phyloP scores from a whole-genome alignment of 2,797 vertebrate species.

The Darevskia nairensis region DNA sequence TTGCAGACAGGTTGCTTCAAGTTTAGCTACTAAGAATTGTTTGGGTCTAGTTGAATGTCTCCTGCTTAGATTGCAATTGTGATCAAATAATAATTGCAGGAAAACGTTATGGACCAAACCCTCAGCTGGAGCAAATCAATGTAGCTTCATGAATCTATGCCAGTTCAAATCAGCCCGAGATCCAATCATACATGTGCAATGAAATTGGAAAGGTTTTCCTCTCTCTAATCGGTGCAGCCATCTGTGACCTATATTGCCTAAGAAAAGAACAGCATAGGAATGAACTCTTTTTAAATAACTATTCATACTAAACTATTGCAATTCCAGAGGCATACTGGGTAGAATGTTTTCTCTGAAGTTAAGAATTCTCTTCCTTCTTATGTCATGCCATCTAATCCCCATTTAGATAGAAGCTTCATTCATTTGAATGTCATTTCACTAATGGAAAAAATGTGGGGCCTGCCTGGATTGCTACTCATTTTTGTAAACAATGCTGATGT shows the following conservation, averaged over 20 bases:
- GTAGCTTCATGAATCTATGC: not conserved
- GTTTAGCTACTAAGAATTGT: slow-evolving; percentile 13
- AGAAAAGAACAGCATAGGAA: slow-evolving; percentile 11
- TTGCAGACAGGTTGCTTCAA: slow-evolving; percentile 7
- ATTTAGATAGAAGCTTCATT: not conserved
- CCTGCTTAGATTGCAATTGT: slow-evolving; percentile 23
- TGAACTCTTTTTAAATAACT: not conserved
- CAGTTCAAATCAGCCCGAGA: not conserved
- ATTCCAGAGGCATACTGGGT: not conserved
- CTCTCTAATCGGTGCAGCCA: not conserved
- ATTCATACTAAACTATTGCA: not conserved
- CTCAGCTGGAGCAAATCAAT: slow-evolving; percentile 21
- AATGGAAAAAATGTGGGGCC: not conserved
- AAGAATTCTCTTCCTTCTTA: not conserved
- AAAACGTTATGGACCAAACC: not conserved
- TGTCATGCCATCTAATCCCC: not conserved
- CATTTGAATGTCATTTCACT: not conserved
- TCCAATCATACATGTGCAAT: slow-evolving; percentile 7
- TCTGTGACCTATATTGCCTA: not conserved
- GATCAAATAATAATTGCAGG: slow-evolving; percentile 6
- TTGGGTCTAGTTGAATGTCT: not conserved
- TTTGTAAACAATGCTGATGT: not conserved
- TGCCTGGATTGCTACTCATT: not conserved
- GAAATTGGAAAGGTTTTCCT: slow-evolving; percentile 14
- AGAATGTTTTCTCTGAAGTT: not conserved